phyloP scores from a whole-genome alignment of 2,113 vertebrate species.

The Mus pahari region DNA sequence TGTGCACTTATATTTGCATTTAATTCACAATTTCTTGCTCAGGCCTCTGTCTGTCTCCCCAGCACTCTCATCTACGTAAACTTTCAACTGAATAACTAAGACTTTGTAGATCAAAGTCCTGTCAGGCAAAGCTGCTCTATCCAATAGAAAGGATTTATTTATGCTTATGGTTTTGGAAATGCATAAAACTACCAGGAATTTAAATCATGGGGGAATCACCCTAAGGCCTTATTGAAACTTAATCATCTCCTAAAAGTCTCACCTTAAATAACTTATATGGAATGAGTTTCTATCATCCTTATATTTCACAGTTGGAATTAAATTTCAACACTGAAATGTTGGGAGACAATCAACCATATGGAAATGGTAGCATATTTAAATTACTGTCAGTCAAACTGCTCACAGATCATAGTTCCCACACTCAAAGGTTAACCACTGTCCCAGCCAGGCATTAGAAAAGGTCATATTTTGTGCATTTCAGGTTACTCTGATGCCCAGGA shows the following conservation, averaged over 20 bases:
- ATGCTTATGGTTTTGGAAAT: background rate
- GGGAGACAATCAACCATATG: background rate
- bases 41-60: background rate
- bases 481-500: too few species aligned
- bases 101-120: background rate
- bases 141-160: background rate
- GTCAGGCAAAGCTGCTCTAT: background rate
- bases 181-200: background rate
- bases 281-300: background rate
- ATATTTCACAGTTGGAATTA: background rate
- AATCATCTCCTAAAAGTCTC: background rate
- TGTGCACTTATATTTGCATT: background rate
- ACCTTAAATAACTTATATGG: background rate
- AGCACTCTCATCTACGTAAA: background rate
- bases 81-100: background rate
- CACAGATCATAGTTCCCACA: background rate
- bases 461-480: background rate
- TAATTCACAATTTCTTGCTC: background rate
- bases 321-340: background rate
- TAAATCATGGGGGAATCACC: background rate
- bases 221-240: background rate
- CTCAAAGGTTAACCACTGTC: background rate
- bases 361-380: background rate
- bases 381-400: background rate
- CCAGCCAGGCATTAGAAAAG: background rate